These are phyloP conservation scores for Poecile atricapillus DNA, from an alignment of 2,113 vertebrate species.

Conservation along the genomic window DNA sequence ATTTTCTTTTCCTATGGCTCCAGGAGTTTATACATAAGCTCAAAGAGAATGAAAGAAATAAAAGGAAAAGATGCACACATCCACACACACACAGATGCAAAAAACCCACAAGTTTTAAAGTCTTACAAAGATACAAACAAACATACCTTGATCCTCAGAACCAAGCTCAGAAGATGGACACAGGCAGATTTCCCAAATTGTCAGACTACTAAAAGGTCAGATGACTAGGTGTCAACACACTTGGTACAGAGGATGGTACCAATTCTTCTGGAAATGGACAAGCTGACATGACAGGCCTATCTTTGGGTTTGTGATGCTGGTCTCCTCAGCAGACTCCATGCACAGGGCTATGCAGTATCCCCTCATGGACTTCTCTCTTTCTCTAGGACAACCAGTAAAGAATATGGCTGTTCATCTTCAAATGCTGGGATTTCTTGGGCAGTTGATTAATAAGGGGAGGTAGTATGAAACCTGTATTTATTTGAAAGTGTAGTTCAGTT, in stretches of 20 bases:
- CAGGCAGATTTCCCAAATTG: background rate
- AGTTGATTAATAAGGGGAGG: background rate
- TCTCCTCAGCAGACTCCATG: background rate
- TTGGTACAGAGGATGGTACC: background rate
- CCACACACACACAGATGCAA: background rate
- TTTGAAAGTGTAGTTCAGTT: background rate
- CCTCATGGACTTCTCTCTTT: background rate
- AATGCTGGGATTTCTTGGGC: background rate
- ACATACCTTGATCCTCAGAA: background rate
- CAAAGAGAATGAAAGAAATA: background rate
- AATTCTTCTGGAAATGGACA: background rate
- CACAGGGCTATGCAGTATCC: background rate
- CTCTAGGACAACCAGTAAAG: background rate
- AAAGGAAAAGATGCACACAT: background rate
- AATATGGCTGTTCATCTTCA: background rate
- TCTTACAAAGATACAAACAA: background rate
- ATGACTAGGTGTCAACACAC: background rate
- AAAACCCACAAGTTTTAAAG: background rate
- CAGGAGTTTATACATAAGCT: background rate
- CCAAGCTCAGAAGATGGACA: background rate
- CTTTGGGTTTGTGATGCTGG: background rate
- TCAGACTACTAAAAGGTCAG: background rate
- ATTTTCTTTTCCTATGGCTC: background rate
- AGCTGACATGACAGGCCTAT: background rate
- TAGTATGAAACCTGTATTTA: background rate